A percentile compares a stretch with the other conserved stretches of the same genome.
Conservation (phyloP, 1,140 invertebrate species). For the Drosophila ficusphila region DNA sequence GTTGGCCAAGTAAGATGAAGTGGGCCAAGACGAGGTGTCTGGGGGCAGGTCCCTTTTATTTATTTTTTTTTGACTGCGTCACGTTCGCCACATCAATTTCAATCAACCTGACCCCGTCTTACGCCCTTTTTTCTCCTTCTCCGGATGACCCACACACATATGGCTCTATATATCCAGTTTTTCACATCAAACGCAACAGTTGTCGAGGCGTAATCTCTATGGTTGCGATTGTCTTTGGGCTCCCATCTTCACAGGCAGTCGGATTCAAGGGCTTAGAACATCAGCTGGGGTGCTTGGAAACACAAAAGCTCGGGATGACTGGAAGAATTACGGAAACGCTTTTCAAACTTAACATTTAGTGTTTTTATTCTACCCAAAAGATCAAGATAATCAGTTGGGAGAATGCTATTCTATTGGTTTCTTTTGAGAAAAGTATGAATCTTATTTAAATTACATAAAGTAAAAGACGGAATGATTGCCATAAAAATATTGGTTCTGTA, state of each 20-base stretch:
- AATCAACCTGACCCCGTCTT: conserved; percentile 52
- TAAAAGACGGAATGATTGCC: no score
- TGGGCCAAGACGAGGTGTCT: conserved; percentile 18
- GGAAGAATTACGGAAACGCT: conserved; percentile 15
- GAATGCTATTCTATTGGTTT: no score
- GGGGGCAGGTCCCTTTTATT: conserved; percentile 21
- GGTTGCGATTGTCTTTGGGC: conserved; percentile 26
- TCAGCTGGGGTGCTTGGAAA: conserved; percentile 16
- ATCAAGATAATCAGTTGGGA: neutral
- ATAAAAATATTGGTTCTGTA: no score
- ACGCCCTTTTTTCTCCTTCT: neutral
- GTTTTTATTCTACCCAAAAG: neutral
- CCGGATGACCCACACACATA: neutral
- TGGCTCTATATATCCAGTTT: conserved; percentile 11
- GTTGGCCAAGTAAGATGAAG: conserved; percentile 10
- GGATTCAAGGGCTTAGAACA: conserved; percentile 17
- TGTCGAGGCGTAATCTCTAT: conserved; percentile 23
- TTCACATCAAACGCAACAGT: conserved; percentile 51
- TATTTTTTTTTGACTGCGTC: conserved; percentile 51
- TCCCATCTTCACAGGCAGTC: conserved; percentile 8
- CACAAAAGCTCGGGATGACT: conserved; percentile 16
- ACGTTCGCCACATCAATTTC: conserved; percentile 76
- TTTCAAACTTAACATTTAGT: conserved; percentile 1
- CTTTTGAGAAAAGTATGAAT: no score
- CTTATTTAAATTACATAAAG: no score